A percentile compares a stretch with the other conserved stretches of the same genome.
phyloP scores from a whole-genome alignment of 1,140 invertebrate genomes.

The Paracyclopina nana region DNA sequence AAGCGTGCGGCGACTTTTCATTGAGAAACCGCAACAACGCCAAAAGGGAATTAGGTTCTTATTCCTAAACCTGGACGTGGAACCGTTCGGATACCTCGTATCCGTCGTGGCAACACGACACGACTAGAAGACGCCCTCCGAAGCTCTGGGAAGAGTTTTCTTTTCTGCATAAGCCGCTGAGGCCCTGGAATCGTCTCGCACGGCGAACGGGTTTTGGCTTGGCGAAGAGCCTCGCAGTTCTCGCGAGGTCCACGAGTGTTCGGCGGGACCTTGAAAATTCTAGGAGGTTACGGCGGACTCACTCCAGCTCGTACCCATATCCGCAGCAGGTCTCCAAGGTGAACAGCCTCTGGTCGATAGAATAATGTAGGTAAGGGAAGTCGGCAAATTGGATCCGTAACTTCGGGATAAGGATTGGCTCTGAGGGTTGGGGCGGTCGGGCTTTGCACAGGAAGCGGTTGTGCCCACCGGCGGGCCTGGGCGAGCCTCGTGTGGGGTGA shows the following conservation, averaged over 20 bases:
- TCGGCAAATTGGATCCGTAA: slow-evolving; percentile 60
- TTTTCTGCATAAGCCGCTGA: slow-evolving; percentile 44
- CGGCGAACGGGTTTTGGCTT: slow-evolving; percentile 7
- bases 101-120: slow-evolving; percentile 40
- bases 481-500: slow-evolving; percentile 22
- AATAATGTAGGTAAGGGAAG: slow-evolving; percentile 73
- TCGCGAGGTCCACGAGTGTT: slow-evolving; percentile 20
- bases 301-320: slow-evolving; percentile 45
- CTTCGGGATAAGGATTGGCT: slow-evolving; percentile 55
- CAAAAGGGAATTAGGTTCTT: slow-evolving; percentile 49
- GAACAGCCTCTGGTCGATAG: slow-evolving; percentile 66
- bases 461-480: slow-evolving; percentile 26
- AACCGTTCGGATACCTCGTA: slow-evolving; percentile 39
- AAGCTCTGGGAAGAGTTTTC: slow-evolving; percentile 54
- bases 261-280: slow-evolving; percentile 52
- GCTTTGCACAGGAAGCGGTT: slow-evolving; percentile 31
- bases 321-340: slow-evolving; percentile 71
- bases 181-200: slow-evolving; percentile 39
- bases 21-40: too few species aligned
- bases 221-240: slow-evolving; percentile 1
- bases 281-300: too few species aligned
- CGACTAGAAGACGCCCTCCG: slow-evolving; percentile 45
- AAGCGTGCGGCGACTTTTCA: too few species aligned
- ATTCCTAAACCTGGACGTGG: too few species aligned
- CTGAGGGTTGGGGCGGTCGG: slow-evolving; percentile 44